phyloP scores from a whole-genome alignment of 2,113 vertebrate genomes.

The Sterna hirundo region DNA sequence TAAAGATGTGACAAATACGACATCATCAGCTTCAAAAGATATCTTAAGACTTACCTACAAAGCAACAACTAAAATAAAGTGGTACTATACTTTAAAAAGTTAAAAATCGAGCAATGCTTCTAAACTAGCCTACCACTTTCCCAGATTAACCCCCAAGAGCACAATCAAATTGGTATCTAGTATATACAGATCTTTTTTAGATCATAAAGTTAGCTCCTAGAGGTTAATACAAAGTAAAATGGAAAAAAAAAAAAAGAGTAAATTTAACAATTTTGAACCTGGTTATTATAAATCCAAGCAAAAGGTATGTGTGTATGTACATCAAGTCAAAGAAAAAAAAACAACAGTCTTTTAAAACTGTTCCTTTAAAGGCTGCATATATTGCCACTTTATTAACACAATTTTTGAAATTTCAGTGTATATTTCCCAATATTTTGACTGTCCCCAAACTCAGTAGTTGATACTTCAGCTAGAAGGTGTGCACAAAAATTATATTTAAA shows the following conservation, averaged over 20 bases:
- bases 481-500: neutral
- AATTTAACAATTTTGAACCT: neutral
- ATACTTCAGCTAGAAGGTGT: neutral
- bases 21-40: neutral
- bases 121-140: neutral
- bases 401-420: neutral
- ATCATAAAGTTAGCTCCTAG: neutral
- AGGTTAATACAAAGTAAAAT: neutral
- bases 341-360: neutral
- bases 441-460: neutral
- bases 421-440: neutral
- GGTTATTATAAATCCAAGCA: neutral
- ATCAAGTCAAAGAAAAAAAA: neutral
- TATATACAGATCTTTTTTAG: neutral
- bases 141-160: neutral
- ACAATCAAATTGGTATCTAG: neutral
- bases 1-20: slow-evolving; percentile 18
- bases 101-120: neutral
- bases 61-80: neutral
- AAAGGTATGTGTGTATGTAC: neutral
- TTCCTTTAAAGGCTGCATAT: neutral
- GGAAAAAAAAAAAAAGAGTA: neutral
- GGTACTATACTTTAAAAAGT: neutral
- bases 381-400: neutral
- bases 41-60: neutral